Evolutionary conservation across 2,797 vertebrate species (phyloP), one percentile per base, ranked within the genome.

Genomic region (Sebastes flavidus): DNA sequence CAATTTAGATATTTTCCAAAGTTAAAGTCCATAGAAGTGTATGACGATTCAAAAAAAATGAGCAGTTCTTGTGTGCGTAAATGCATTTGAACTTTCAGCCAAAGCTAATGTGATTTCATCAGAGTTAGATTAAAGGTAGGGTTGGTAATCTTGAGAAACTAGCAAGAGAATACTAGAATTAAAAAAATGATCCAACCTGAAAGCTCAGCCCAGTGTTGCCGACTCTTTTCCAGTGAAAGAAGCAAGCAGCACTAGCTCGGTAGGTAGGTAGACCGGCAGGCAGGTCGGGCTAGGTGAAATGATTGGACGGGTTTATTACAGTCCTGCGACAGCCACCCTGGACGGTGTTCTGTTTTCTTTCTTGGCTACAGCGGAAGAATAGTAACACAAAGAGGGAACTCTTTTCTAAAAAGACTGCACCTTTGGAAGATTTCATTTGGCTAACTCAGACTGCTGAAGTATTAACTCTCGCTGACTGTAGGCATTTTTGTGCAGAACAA

Each of bases 331-430:
- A 18, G 42, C 42, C 42, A 46, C 38, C 30, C 30, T 32, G 0
- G 29, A 16, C 30, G 6, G 8, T 12, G 2, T 42, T 36, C 36
- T 36, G 36, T 55, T 71, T 59, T 42, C 16, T 56, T 46, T 34
- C 24, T 34, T n/a, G 27, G 18, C n/a, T 58, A 7, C 16, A 34
- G 55, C 4, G 36, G 46, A 20, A 49, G 16, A 49, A 49, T 49
- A 49, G 7, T 20, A 49, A 49, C 46, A 18, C 11, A 6, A 55
- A 29, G 12, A 49, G 30, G 32, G 25, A 34, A 20, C n/a, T 25
- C 29, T 46, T 32, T 61, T 0, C 0, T 6, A 20, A 20, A 59
- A 61, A 2, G 18, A 36, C 59, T 32, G 0, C 24, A 20, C 0
- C 11, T 63, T 14, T 13, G 12, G 67, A 1, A 8, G 18, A 8